Base-by-base conservation (phyloP, 2,113 vertebrate genomes). In the Diphyllodes magnificus region DNA sequence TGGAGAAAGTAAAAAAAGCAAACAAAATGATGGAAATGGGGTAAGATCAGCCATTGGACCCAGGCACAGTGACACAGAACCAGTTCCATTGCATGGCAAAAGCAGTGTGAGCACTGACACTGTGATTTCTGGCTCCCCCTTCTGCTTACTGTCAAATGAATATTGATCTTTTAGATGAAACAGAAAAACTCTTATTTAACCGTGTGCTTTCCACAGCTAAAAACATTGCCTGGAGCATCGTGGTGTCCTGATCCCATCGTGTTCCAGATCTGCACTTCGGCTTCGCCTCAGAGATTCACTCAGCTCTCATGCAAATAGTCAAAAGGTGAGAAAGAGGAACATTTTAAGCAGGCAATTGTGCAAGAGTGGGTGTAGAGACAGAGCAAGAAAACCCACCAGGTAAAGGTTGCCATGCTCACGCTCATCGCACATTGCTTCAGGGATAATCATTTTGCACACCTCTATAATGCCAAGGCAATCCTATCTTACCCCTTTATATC, bases 141-240 rank as follows among this genome's bases (percentile, higher is more conserved):
- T 44, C 61, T 89, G 30, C 85, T 79, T 27, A 15, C 15, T 65
- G 61, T 20, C 56, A 69, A 49, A 45, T 19, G 19, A 53, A 60
- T 68, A 64, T 6, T 13, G 37, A 78, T 45, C 57, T 63, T 56
- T 17, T 4, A 13, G 56, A 45, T 40, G 31, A 72, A 90, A 78
- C 4, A 71, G 33, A 54, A 54, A 21, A 61, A 8, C 42, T 11
- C 61, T 37, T 39, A 18, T 28, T 82, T 44, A 86, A 61, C 65
- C 4, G 4, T 8, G 31, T 23, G 23, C 35, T 63, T 78, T 65
- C 56, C 47, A 64, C 65, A 44, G 9, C 22, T 49, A 2, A 51
- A 92, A 71, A 3, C 15, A 30, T 14, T 20, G n/a, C 65, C 86
- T 1, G 7, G 50, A 64, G 65, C 1, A 0, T 4, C 2, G 0